Base-by-base conservation (phyloP, 2,888 invertebrate species). In the Acanthosepion esculentum region DNA sequence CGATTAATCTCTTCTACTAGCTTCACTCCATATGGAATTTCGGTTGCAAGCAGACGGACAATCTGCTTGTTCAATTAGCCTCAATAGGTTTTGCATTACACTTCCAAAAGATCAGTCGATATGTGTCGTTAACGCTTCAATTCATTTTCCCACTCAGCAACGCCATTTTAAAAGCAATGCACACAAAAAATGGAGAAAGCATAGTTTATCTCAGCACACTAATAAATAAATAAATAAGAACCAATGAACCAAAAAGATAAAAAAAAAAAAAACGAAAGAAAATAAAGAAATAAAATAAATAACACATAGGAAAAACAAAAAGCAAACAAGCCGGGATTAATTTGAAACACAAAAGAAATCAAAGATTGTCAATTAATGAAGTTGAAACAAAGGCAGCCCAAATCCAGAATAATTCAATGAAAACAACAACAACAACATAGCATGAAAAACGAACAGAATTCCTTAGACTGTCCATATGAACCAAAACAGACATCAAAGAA, bases 191-290 rank as follows among this genome's bases (percentile, higher is more conserved):
- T 78, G 33, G 78, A n/a, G 78, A 78, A 78, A 15, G n/a, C 78
- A 10, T 20, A 78, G n/a, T 78, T 78, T 78, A 78, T 78, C 78
- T n/a, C 33, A n/a, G 78, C 78, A 18, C 78, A 78, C n/a, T 33
- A n/a, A 78, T n/a, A 78, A 78, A 78, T 78, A 78, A 78, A 78
- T 78, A 78, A 78, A 78, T n/a, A 78, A n/a, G n/a, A 78, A n/a
- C 78, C n/a, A 78, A n/a, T 78, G n/a, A 78, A 78, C n/a, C n/a
- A n/a, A 78, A 78, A 78, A 78, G n/a, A 78, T 78, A n/a, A n/a
- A 64, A 64, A 23, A 64, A 64, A n/a, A n/a, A 78, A 78, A 33
- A n/a, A 78, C n/a, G n/a, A 26, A 55, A 53, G 10, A 64, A 64
- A 64, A 26, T 29, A 64, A 78, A n/a, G n/a, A n/a, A n/a, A n/a